Evolutionary conservation across 2,888 invertebrate species (phyloP).

Genomic region (Lithophane semibrunnea): DNA sequence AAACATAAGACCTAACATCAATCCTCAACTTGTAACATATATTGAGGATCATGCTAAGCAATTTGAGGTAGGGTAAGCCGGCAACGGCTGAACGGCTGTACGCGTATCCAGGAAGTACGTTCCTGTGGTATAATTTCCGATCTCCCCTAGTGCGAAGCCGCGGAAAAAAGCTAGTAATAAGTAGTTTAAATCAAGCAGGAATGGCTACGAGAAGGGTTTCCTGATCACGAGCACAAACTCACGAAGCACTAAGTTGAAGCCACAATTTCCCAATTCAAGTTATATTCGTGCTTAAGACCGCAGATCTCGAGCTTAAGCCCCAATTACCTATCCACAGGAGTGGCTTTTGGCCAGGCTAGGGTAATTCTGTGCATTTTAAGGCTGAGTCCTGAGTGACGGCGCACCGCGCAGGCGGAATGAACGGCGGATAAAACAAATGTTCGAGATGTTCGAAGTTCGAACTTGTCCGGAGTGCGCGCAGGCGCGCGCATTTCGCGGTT

Average conservation of each 20-base stretch:
- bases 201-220: background rate
- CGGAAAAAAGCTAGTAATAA: too few relatives aligned
- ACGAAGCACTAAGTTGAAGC: background rate
- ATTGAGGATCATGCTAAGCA: too few relatives aligned
- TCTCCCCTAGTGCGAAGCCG: background rate
- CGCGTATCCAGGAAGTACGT: too few relatives aligned
- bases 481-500: too few relatives aligned
- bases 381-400: background rate
- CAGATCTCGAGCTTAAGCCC: conserved; percentile 10
- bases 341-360: background rate
- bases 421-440: too few relatives aligned
- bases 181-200: background rate
- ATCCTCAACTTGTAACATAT: too few relatives aligned
- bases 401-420: too few relatives aligned
- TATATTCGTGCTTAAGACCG: conserved; percentile 6
- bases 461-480: too few relatives aligned
- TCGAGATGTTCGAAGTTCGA: too few relatives aligned
- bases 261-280: conserved; percentile 16
- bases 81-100: too few relatives aligned
- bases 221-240: background rate
- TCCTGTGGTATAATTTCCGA: background rate
- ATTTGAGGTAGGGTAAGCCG: too few relatives aligned
- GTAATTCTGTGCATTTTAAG: conserved; percentile 15
- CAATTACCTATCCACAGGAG: conserved; percentile 33
- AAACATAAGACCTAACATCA: too few relatives aligned